Percentiles rank a stretch among this genome's conserved stretches.
These are phyloP conservation scores for Onychorhynchus coronatus DNA, from an alignment of 2,113 vertebrate species.

Conservation along the genomic window DNA sequence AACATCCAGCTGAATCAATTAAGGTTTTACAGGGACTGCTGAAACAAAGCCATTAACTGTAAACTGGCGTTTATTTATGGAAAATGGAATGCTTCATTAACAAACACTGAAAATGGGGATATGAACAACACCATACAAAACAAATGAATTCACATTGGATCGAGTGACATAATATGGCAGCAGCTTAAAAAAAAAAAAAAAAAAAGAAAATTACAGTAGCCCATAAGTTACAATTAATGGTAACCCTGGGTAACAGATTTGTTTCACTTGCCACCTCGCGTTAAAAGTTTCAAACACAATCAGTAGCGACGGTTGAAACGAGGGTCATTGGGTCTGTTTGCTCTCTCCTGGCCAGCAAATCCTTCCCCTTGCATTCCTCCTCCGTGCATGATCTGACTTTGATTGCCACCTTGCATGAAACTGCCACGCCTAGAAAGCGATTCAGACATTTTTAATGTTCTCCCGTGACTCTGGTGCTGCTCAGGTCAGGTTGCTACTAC, in stretches of 20 bases:
- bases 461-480: not conserved
- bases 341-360: slow-evolving; percentile 83
- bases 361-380: slow-evolving; percentile 84
- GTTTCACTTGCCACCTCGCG: slow-evolving; percentile 45
- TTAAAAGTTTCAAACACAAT: slow-evolving; percentile 55
- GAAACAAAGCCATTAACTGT: not conserved
- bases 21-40: not conserved
- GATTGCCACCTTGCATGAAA: slow-evolving; percentile 85
- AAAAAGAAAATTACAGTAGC: slow-evolving; percentile 60
- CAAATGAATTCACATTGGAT: slow-evolving; percentile 73
- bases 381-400: slow-evolving; percentile 86
- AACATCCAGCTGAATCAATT: not conserved
- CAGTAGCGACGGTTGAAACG: slow-evolving; percentile 80
- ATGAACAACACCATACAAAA: slow-evolving; percentile 78
- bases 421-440: slow-evolving; percentile 77
- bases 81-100: slow-evolving; percentile 73
- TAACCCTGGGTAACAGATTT: slow-evolving; percentile 53
- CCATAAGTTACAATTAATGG: slow-evolving; percentile 53
- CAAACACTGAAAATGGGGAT: slow-evolving; percentile 44
- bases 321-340: slow-evolving; percentile 70
- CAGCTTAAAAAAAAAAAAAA: slow-evolving; percentile 79
- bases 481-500: not conserved
- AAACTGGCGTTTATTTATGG: slow-evolving; percentile 59
- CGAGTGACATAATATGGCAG: slow-evolving; percentile 74
- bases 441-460: not conserved